Conservation (phyloP, 2,797 vertebrate species). For the Meda fulgida region DNA sequence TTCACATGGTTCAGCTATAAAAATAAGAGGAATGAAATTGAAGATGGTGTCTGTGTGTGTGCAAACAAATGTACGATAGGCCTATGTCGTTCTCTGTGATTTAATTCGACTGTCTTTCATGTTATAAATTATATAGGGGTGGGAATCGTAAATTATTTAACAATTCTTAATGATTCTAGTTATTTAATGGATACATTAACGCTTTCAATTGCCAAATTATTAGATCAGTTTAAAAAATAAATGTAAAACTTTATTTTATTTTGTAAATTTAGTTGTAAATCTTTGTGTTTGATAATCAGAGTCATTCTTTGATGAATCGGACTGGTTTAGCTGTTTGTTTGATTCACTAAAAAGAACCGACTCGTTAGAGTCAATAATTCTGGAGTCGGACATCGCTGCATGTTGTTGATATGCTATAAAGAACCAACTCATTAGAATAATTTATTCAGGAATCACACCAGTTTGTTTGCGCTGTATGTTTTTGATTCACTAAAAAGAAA, state of each 20-base stretch:
- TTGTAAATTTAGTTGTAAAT: neutral
- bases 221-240: neutral
- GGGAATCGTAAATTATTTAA: neutral
- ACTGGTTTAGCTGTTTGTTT: neutral
- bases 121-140: neutral
- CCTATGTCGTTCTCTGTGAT: neutral
- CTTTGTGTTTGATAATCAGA: neutral
- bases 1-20: conserved; percentile 40
- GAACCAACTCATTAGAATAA: neutral
- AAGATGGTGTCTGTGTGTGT: neutral
- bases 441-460: neutral
- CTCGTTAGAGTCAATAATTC: neutral
- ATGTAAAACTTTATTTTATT: neutral
- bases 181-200: neutral
- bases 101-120: conserved; percentile 1
- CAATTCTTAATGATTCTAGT: neutral
- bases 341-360: neutral
- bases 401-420: neutral
- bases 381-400: neutral
- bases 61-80: neutral
- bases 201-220: neutral
- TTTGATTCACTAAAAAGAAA: neutral
- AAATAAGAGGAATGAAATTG: conserved; percentile 19
- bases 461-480: neutral
- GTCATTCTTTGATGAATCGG: neutral